These are phyloP conservation scores for Eurytoma californica DNA, from an alignment of 2,888 invertebrate genomes.

Conservation along the genomic window DNA sequence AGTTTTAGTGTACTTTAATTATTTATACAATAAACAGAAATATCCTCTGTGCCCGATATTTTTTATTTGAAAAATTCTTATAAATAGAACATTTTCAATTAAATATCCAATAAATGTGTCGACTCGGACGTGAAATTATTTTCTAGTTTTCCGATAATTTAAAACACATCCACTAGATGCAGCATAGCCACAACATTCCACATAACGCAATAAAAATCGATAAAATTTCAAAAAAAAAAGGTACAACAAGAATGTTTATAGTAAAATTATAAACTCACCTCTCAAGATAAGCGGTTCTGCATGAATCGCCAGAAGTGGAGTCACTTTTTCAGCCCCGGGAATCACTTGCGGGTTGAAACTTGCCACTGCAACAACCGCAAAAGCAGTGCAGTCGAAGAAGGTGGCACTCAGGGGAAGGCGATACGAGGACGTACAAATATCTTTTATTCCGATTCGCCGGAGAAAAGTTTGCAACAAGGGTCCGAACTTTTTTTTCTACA, in stretches of 20 bases:
- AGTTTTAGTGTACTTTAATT: slow-evolving; percentile 11
- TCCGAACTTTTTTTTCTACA: slow-evolving; percentile 1
- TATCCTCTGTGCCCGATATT: background rate
- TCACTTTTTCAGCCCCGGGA: background rate
- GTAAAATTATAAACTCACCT: slow-evolving; percentile 1
- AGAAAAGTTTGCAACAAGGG: background rate
- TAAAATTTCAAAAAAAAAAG: background rate
- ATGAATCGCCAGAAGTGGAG: background rate
- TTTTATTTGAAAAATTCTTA: background rate
- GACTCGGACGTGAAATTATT: background rate
- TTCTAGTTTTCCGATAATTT: background rate
- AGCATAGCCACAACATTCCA: no score
- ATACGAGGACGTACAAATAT: background rate
- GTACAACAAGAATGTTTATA: background rate
- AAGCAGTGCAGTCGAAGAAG: background rate
- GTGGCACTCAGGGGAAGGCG: slow-evolving; percentile 10
- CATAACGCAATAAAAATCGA: no score
- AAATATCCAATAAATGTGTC: no score
- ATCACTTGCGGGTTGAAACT: slow-evolving; percentile 27
- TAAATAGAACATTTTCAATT: background rate
- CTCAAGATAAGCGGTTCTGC: slow-evolving; percentile 1
- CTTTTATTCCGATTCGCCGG: slow-evolving; percentile 17
- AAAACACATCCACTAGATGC: background rate
- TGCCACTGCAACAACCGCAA: background rate
- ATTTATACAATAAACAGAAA: background rate